Conservation (phyloP, 2,113 vertebrate genomes). For the Heptranchias perlo region DNA sequence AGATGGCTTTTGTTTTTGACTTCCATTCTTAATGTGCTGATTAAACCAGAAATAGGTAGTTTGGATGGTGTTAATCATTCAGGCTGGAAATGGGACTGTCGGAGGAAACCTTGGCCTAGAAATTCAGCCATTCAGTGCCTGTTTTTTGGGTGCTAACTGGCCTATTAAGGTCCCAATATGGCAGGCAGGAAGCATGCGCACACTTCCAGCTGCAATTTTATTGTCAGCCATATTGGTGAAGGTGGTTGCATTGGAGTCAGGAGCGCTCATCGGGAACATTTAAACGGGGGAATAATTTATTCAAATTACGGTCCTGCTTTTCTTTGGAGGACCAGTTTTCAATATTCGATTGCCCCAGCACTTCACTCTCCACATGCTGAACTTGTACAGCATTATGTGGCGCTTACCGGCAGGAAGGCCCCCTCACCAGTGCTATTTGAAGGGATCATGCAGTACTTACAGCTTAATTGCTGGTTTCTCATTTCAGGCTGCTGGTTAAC, state of each 20-base stretch:
- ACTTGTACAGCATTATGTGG: background rate
- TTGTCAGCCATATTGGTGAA: background rate
- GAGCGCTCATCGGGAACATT: background rate
- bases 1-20: background rate
- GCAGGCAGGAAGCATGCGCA: background rate
- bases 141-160: background rate
- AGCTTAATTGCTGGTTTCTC: too few relatives aligned
- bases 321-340: background rate
- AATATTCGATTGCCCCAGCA: background rate
- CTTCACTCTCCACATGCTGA: background rate
- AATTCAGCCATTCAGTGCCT: background rate
- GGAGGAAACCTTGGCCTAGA: background rate
- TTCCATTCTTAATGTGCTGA: background rate
- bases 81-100: background rate
- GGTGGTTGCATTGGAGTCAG: background rate
- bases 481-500: background rate
- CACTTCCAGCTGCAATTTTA: background rate
- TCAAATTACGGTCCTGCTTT: too few relatives aligned
- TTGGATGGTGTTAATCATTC: conserved; percentile 4
- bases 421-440: background rate
- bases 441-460: background rate
- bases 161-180: background rate
- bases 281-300: background rate
- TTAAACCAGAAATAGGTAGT: background rate
- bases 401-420: background rate